These are phyloP conservation scores for Telmatochromis sp. DNA, from an alignment of 2,113 vertebrate genomes.

Conservation along the genomic window DNA sequence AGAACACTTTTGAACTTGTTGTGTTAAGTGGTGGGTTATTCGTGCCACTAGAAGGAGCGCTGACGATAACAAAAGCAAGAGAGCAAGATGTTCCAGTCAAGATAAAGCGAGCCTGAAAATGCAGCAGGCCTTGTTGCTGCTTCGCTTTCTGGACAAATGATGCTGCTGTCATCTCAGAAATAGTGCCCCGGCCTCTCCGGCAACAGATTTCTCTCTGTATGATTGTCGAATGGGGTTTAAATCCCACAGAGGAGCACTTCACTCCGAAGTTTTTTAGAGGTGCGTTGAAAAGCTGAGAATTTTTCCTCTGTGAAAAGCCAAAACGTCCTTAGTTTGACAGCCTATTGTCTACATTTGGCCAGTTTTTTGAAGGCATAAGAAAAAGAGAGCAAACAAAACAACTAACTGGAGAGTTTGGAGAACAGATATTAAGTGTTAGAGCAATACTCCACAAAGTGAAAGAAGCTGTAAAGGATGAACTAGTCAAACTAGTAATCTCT, in stretches of 20 bases:
- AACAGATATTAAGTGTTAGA: not conserved
- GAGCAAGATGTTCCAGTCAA: conserved; percentile 8
- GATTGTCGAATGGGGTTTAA: not conserved
- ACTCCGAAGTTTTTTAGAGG: not conserved
- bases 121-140: not conserved
- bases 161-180: not conserved
- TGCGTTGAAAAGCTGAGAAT: not conserved
- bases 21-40: not conserved
- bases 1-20: not conserved
- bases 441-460: not conserved
- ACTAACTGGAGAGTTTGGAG: not conserved
- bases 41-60: not conserved
- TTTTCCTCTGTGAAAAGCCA: not conserved
- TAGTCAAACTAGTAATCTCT: not conserved
- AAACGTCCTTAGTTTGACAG: not conserved
- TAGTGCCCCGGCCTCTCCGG: not conserved
- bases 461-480: not conserved
- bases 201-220: not conserved
- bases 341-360: not conserved
- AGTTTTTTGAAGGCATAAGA: not conserved
- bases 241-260: not conserved
- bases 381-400: not conserved
- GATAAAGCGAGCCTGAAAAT: not conserved
- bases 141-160: not conserved
- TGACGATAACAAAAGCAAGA: conserved; percentile 2